Percentiles rank a stretch among this genome's conserved stretches.
Conservation (phyloP, 2,113 vertebrate species). For the Corydoras maculifer region DNA sequence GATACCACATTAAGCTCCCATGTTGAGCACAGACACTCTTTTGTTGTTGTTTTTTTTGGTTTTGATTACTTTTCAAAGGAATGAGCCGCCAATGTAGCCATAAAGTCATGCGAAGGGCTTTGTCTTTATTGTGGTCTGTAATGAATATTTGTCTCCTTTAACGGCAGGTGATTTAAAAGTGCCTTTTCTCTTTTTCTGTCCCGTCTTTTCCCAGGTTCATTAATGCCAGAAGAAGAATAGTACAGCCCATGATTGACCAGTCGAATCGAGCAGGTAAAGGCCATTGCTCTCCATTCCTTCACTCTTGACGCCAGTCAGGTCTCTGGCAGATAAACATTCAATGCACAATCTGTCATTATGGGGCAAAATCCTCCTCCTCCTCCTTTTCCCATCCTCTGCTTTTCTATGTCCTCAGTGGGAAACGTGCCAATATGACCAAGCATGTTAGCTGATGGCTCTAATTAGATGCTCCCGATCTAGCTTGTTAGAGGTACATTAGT, state of each 20-base stretch:
- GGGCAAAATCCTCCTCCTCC: conserved; percentile 47
- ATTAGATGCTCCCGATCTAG: conserved; percentile 93
- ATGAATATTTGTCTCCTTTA: conserved; percentile 57
- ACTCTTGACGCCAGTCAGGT: conserved; percentile 61
- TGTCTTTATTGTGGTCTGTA: conserved; percentile 55
- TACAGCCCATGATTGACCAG: conserved; percentile 99
- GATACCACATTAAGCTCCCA: conserved; percentile 62
- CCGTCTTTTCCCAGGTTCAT: conserved; percentile 88
- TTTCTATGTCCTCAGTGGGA: conserved; percentile 55
- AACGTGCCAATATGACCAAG: conserved; percentile 67
- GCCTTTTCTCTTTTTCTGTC: conserved; percentile 60
- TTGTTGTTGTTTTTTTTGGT: conserved; percentile 57
- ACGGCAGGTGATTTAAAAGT: conserved; percentile 59
- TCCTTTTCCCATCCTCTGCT: conserved; percentile 56
- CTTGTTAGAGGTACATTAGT: conserved; percentile 80
- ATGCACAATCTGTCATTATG: conserved; percentile 45
- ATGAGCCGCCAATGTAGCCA: conserved; percentile 58
- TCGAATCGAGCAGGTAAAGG: conserved; percentile 99
- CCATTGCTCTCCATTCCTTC: conserved; percentile 47
- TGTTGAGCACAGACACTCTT: conserved; percentile 62
- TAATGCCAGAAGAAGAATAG: conserved; percentile 99
- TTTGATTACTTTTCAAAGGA: conserved; percentile 50
- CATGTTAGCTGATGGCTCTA: conserved; percentile 87
- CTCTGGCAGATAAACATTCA: conserved; percentile 56
- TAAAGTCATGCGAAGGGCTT: conserved; percentile 59